Conservation (phyloP, 2,113 vertebrate genomes). For the Ceyx margarethae region DNA sequence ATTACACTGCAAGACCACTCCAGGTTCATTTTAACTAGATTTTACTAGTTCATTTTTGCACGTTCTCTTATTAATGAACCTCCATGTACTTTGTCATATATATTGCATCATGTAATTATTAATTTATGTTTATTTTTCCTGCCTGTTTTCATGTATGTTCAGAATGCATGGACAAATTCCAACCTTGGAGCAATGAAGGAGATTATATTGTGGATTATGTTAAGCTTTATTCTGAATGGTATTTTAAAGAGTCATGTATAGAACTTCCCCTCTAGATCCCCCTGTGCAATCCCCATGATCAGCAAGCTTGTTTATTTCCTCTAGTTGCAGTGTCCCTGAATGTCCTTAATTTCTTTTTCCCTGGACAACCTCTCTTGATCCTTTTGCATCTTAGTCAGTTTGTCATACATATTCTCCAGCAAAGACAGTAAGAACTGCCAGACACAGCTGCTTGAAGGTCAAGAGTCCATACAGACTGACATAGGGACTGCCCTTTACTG, state of each 20-base stretch:
- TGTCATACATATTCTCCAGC: neutral
- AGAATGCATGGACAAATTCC: neutral
- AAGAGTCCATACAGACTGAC: neutral
- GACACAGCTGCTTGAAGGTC: neutral
- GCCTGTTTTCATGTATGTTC: neutral
- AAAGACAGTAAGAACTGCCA: neutral
- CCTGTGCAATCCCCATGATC: neutral
- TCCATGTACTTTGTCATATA: conserved; percentile 2
- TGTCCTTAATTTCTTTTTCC: neutral
- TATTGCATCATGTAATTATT: conserved; percentile 27
- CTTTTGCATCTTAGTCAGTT: neutral
- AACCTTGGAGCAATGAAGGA: neutral
- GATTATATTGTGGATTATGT: neutral
- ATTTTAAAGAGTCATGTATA: neutral
- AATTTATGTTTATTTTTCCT: conserved; percentile 40
- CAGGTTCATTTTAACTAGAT: conserved; percentile 1
- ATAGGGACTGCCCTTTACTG: neutral
- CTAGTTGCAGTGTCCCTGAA: neutral
- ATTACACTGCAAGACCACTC: neutral
- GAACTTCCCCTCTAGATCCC: neutral
- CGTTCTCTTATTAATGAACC: conserved; percentile 31
- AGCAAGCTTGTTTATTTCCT: neutral
- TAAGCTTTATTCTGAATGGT: neutral
- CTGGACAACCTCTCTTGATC: neutral
- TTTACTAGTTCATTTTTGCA: conserved; percentile 36